Percentiles rank a stretch among this genome's conserved stretches.
Conservation (phyloP, 2,113 vertebrate genomes). For the Cynocephalus volans region DNA sequence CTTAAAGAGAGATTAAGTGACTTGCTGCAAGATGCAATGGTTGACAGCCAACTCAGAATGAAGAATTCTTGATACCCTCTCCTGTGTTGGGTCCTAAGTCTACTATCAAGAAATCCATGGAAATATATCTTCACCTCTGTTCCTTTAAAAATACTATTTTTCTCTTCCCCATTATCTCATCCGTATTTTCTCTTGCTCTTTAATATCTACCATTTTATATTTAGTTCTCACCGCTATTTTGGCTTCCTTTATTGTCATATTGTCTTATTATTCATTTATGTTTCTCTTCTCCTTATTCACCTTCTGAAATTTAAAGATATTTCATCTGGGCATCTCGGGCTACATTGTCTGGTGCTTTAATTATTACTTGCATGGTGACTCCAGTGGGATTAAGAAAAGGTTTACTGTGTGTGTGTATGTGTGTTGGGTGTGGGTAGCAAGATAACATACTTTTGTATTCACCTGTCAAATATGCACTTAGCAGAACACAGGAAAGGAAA, state of each 20-base stretch:
- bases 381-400: background rate
- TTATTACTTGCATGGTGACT: background rate
- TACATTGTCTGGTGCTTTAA: background rate
- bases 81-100: background rate
- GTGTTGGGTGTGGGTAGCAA: background rate
- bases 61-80: background rate
- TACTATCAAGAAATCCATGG: background rate
- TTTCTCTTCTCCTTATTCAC: background rate
- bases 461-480: conserved; percentile 20
- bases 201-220: background rate
- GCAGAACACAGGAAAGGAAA: conserved; percentile 47
- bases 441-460: conserved; percentile 13
- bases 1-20: conserved; percentile 14
- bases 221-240: background rate
- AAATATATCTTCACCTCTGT: background rate
- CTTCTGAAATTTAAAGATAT: conserved; percentile 17
- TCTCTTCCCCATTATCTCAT: background rate
- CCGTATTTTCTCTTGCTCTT: background rate
- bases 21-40: background rate
- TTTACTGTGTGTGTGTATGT: background rate
- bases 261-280: background rate
- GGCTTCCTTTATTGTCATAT: conserved; percentile 1
- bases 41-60: background rate
- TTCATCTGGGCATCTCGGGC: background rate
- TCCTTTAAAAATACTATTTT: background rate